These are phyloP conservation scores for Magallana ariakensis DNA, from an alignment of 1,140 invertebrate genomes.

Conservation along the genomic window DNA sequence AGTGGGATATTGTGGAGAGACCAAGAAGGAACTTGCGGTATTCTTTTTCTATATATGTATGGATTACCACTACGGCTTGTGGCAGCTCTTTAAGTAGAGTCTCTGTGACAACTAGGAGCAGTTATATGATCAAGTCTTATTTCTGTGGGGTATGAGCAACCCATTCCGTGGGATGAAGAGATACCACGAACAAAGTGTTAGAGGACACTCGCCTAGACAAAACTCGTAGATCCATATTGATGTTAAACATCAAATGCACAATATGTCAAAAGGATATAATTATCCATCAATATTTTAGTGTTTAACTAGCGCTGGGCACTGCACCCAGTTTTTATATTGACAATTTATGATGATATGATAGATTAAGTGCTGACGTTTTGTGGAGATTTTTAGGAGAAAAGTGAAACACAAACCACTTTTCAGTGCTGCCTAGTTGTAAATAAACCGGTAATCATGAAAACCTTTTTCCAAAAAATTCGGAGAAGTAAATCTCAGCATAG, in stretches of 20 bases:
- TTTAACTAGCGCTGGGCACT: neutral
- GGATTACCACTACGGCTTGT: neutral
- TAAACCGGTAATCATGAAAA: slow-evolving; percentile 20
- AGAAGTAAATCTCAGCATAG: slow-evolving; percentile 8
- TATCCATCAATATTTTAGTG: slow-evolving; percentile 22
- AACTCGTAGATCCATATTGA: neutral
- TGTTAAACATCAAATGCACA: slow-evolving; percentile 32
- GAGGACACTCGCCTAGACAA: neutral
- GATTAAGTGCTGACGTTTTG: neutral
- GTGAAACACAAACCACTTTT: no score
- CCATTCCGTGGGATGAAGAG: neutral
- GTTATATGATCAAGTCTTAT: neutral
- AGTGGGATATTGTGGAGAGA: neutral
- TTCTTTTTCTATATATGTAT: neutral
- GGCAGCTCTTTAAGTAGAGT: neutral
- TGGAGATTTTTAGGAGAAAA: neutral
- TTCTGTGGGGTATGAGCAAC: neutral
- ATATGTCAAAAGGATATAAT: slow-evolving; percentile 28
- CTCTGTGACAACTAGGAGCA: neutral
- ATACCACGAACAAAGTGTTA: neutral
- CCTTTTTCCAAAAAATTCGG: slow-evolving; percentile 21
- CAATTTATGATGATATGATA: slow-evolving; percentile 9
- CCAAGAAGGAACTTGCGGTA: neutral
- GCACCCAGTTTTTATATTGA: neutral
- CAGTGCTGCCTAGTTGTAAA: neutral